A percentile compares a stretch with the other conserved stretches of the same genome.
phyloP scores from a whole-genome alignment of 1,140 invertebrate species.

The Orius insidiosus region DNA sequence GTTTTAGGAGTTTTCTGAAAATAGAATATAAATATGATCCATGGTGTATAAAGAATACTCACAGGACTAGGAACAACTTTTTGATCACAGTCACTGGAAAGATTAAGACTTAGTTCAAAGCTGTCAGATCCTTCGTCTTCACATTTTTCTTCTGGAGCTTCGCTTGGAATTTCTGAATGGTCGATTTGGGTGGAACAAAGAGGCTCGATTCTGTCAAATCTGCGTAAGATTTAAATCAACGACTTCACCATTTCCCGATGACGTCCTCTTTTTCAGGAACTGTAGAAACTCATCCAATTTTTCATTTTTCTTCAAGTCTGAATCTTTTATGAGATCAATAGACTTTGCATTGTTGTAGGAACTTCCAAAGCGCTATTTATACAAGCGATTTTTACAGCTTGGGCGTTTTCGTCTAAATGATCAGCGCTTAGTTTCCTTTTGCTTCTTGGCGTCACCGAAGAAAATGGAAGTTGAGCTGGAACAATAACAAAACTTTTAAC shows the following conservation, averaged over 20 bases:
- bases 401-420: conserved; percentile 1
- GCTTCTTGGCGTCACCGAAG: not conserved
- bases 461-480: not conserved
- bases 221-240: not conserved
- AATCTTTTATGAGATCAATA: too few species aligned
- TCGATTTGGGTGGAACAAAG: not conserved
- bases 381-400: conserved; percentile 1
- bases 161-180: not conserved
- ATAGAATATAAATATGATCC: not conserved
- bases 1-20: too few species aligned
- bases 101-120: not conserved
- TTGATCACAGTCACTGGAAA: not conserved
- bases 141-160: too few species aligned
- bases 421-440: not conserved
- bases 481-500: not conserved
- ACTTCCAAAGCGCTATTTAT: not conserved
- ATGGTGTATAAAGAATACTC: not conserved
- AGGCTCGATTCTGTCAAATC: not conserved
- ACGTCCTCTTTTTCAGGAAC: not conserved
- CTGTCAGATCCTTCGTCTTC: not conserved
- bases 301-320: too few species aligned
- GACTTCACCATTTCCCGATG: not conserved
- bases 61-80: not conserved
- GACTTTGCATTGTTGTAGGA: too few species aligned
- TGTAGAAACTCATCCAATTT: too few species aligned